Evolutionary conservation across 1,140 invertebrate genomes (phyloP), one percentile per base, ranked within the genome.

Genomic region (Tetragnatha versicolor): DNA sequence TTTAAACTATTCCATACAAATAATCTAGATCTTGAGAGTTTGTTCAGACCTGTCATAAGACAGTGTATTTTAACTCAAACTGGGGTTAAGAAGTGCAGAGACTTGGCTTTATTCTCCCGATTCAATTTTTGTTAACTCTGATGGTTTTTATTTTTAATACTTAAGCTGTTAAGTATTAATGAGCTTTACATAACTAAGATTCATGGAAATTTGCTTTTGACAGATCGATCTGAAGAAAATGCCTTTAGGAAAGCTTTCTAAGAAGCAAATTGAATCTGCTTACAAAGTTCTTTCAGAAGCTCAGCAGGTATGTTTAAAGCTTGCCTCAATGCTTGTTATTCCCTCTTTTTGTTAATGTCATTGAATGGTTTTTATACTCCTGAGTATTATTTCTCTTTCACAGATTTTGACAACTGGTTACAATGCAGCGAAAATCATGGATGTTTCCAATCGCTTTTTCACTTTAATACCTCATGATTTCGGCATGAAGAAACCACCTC

Each of bases 401-500:
- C 66, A 87, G 85, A 80, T 88, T 42, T 81, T 85, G 47, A 82
- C 84, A 35, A 84, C 82, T 49, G 82, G 83, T 29, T 84, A 83
- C 2, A 84, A 86, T 0, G 88, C 88, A 47, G 86, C 89, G 12
- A 86, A 88, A 65, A 89, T 97, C 47, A 89, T 96, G 35, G 94
- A 95, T 85, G 91, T 91, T 0, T 93, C 94, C 0, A 98, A 98
- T 86, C 89, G 91, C 83, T 98, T 98, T 86, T 98, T 96, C 84
- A 98, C 96, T 14, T 85, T 96, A 3, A 93, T 99, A 79, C 97
- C 97, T 4, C 97, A 99, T 86, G 92, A 93, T 84, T 98, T 98
- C 87, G 96, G 96, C 0, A 87, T 95, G 33, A 88, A 92, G 29
- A 92, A 91, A 80, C 93, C 94, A 4, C 93, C 92, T 17, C 83